A percentile compares a stretch with the other conserved stretches of the same genome.
Evolutionary conservation across 2,888 invertebrate genomes (phyloP).

Genomic region (Proisotoma minuta): DNA sequence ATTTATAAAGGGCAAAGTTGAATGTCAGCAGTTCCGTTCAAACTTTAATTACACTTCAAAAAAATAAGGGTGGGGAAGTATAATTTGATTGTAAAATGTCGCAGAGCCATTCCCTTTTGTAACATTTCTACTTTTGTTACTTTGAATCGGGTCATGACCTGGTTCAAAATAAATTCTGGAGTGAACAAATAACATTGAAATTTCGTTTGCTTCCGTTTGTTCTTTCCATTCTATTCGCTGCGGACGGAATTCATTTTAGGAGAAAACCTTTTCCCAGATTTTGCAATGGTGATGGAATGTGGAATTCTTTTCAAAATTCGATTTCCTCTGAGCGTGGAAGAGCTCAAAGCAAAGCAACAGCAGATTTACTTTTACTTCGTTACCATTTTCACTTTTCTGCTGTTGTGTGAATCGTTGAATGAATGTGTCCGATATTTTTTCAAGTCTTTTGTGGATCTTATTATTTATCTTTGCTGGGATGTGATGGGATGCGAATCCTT

Average conservation of each 20-base stretch:
- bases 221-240: not conserved
- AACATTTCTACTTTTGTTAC: too few relatives aligned
- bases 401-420: not conserved
- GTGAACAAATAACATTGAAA: not conserved
- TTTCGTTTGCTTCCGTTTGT: not conserved
- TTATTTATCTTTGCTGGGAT: not conserved
- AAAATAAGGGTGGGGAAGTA: too few relatives aligned
- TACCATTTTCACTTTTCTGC: not conserved
- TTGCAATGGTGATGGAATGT: not conserved
- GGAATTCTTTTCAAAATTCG: not conserved
- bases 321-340: not conserved
- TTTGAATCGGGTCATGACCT: too few relatives aligned
- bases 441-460: not conserved
- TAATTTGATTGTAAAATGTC: too few relatives aligned
- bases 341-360: not conserved
- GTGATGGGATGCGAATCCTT: not conserved
- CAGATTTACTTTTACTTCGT: constrained; percentile 8
- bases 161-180: too few relatives aligned
- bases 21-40: not conserved
- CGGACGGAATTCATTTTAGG: not conserved
- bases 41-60: too few relatives aligned
- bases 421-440: not conserved
- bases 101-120: too few relatives aligned
- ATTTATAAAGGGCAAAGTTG: not conserved
- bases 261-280: too few relatives aligned